Evolutionary conservation across 2,888 invertebrate genomes (phyloP), one percentile per base, ranked within the genome.

Genomic region (Drosophila lacicola): DNA sequence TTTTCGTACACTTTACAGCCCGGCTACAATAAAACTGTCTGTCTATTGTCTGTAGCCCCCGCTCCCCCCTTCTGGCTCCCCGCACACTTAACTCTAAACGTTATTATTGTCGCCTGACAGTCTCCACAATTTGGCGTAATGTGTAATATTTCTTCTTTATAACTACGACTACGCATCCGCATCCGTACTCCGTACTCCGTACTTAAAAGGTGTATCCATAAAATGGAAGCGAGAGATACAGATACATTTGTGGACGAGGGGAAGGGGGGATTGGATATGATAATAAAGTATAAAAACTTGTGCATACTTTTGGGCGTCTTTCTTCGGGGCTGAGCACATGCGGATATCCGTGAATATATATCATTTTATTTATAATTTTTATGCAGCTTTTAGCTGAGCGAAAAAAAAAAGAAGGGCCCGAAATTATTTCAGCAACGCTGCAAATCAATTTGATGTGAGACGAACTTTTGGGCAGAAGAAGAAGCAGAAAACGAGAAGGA

Each of bases 91-190:
- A 74, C 65, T 78, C 66, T 89, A 85, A 85, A 87, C 89, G 89
- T 85, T 85, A 85, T 85, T 90, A 82, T 89, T 90, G 91, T 90
- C 92, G 92, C 92, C 92, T 82, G 82, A 64, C 78, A 90, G 92
- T 92, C 92, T 92, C 89, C 88, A 85, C 89, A 85, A 89, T 90
- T 85, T 88, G 89, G 82, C 90, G 85, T 91, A 91, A 91, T 91
- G 90, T 88, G 88, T 91, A 90, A 92, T 92, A 91, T 91, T 90
- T 92, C 91, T 91, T 89, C 86, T 91, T 92, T 91, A 91, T 90
- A 91, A 90, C 90, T 17, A 17, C 82, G 71, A 78, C 70, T 53
- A 85, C 76, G 76, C 80, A 88, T 83, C 74, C 86, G 70, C 17
- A 17, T 17, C 65, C 53, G 13, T 13, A 11, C 49, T 8, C 65